These are phyloP conservation scores for Habrosyne pyritoides DNA, from an alignment of 2,888 invertebrate genomes.

Conservation along the genomic window DNA sequence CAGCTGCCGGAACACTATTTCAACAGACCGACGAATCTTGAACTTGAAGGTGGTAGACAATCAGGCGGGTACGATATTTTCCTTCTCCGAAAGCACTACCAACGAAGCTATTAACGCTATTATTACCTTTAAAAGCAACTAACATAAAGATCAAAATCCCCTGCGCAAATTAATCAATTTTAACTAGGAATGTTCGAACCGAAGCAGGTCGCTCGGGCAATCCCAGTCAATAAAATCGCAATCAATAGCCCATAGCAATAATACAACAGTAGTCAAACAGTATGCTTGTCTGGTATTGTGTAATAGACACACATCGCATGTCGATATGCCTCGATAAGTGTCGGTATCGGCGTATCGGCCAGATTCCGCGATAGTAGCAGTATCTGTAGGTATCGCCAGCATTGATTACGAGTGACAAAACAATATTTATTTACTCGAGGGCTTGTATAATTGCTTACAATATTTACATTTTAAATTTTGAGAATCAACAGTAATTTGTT, in stretches of 20 bases:
- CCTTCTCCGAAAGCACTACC: no score
- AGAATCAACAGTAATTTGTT: no score
- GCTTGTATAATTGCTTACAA: not conserved
- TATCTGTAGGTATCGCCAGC: constrained; percentile 8
- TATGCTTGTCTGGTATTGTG: constrained; percentile 1
- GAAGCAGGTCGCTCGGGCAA: not conserved
- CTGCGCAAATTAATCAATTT: no score
- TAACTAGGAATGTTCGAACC: no score
- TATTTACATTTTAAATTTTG: not conserved
- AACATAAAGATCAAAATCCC: no score
- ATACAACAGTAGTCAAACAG: constrained; percentile 11
- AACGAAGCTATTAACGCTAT: no score
- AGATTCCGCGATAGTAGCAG: constrained; percentile 17
- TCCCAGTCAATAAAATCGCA: not conserved
- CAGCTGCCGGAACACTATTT: no score
- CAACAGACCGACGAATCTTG: no score
- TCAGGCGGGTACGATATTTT: no score
- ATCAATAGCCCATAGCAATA: constrained; percentile 1
- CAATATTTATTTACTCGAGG: constrained; percentile 11
- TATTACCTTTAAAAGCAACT: not conserved
- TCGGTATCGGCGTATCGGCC: constrained; percentile 25
- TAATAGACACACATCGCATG: constrained; percentile 9
- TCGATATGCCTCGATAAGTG: constrained; percentile 13
- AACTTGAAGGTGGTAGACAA: no score
- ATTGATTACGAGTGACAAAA: constrained; percentile 3